Base-by-base conservation (phyloP, 1,140 invertebrate species). In the Sinella curviseta region DNA sequence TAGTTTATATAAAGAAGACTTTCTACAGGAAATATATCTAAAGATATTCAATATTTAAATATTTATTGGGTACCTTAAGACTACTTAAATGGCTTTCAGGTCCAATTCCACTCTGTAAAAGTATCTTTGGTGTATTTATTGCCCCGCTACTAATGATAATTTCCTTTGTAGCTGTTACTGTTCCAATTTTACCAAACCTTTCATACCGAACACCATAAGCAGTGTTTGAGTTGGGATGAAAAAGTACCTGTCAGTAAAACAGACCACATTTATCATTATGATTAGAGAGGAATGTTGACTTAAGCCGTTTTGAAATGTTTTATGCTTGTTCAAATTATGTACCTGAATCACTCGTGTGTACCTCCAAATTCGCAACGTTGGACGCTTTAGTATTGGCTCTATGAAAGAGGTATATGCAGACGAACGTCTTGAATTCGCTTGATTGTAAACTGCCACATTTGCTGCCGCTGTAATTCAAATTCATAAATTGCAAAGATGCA, bases 321-420 rank as follows among this genome's bases (percentile, higher is more conserved):
- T 26, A 26, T 65, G 26, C 24, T 26, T 16, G 4, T 12, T 65
- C 26, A 33, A 31, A 60, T 60, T 60, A 24, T 60, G 17, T 70
- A 70, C 65, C 31, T 70, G 26, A 74, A 54, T 74, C 16, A 79
- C 81, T 74, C 55, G 77, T 3, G 81, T 57, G 48, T 76, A 82
- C 65, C 77, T 80, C 28, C 34, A 3, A 28, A 82, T 80, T n/a
- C 48, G 39, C n/a, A 82, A 35, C n/a, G 78, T 78, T 1, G 76
- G 31, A 17, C 78, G 60, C 28, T 77, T 33, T 57, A 74, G 77
- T 0, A 67, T 67, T 20, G 80, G 80, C 3, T 83, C 79, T 2
- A 83, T 34, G 30, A 83, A 83, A 8, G 78, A 79, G 20, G 60
- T 78, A 74, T 54, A 74, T 4, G 81, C 77, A 1, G 74, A 55